Conservation (phyloP, 2,888 invertebrate species). For the Tachina grossa region DNA sequence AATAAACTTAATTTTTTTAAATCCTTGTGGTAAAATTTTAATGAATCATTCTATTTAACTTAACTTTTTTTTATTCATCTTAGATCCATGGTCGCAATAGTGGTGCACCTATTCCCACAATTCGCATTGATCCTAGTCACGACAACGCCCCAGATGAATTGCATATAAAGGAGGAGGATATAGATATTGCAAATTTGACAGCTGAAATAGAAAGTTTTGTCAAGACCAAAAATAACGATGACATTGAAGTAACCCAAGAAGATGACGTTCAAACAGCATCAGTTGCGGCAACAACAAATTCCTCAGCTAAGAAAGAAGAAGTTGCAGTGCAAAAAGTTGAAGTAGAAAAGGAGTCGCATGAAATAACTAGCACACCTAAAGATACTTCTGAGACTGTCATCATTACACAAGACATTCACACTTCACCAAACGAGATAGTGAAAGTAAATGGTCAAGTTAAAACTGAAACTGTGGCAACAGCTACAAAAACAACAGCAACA, state of each 20-base stretch:
- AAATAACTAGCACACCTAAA: not conserved
- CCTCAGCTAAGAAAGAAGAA: not conserved
- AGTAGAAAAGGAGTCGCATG: not conserved
- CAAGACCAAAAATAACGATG: conserved; percentile 69
- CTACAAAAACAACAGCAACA: conserved; percentile 7
- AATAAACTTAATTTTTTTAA: too few species aligned
- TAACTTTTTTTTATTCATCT: not conserved
- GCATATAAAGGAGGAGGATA: conserved; percentile 71
- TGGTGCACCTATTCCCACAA: conserved; percentile 38
- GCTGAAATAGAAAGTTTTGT: conserved; percentile 80
- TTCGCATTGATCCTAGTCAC: conserved; percentile 68
- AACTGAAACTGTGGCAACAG: conserved; percentile 58
- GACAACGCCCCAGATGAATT: conserved; percentile 57
- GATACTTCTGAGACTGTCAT: not conserved
- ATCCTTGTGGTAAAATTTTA: too few species aligned
- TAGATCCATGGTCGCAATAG: conserved; percentile 52
- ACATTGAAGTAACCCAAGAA: conserved; percentile 7
- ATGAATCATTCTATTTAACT: not conserved
- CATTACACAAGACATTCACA: not conserved
- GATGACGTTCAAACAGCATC: not conserved
- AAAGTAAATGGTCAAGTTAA: conserved; percentile 59
- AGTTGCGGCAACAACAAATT: not conserved
- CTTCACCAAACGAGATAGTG: conserved; percentile 6
- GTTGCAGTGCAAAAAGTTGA: not conserved
- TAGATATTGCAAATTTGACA: conserved; percentile 77